A percentile compares a stretch with the other conserved stretches of the same genome.
Conservation (phyloP, 2,797 vertebrate species). For the Helostoma temminkii region DNA sequence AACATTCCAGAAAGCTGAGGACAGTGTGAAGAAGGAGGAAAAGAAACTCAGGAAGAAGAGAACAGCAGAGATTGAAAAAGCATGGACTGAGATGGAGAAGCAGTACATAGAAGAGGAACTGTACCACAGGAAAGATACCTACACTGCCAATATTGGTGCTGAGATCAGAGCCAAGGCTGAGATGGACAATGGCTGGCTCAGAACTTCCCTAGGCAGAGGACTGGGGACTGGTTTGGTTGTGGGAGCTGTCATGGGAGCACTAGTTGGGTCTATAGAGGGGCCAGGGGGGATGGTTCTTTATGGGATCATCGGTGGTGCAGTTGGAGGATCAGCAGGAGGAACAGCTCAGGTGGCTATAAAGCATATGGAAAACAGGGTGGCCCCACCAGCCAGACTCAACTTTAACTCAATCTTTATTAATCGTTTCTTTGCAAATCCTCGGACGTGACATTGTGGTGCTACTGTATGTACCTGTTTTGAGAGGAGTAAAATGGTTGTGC, state of each 20-base stretch:
- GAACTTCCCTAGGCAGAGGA: constrained; percentile 77
- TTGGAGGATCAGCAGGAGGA: constrained; percentile 80
- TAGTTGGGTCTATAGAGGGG: constrained; percentile 80
- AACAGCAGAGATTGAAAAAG: constrained; percentile 67
- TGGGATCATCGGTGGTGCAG: constrained; percentile 77
- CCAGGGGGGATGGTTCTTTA: constrained; percentile 80
- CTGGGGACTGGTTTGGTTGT: constrained; percentile 73
- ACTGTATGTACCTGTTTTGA: not conserved
- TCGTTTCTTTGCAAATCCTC: constrained; percentile 77
- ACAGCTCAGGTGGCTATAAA: constrained; percentile 82
- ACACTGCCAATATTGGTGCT: constrained; percentile 47
- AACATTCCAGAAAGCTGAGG: constrained; percentile 80
- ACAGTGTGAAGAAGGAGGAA: constrained; percentile 77
- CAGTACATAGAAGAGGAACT: constrained; percentile 73
- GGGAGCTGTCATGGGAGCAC: constrained; percentile 77
- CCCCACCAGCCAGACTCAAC: constrained; percentile 73
- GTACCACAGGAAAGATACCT: constrained; percentile 68
- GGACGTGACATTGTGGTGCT: constrained; percentile 6
- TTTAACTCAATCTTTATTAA: constrained; percentile 85
- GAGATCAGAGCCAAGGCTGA: constrained; percentile 80
- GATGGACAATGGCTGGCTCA: constrained; percentile 80
- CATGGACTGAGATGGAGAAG: constrained; percentile 71
- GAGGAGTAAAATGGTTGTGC: not conserved
- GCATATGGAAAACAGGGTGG: constrained; percentile 79
- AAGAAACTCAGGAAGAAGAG: constrained; percentile 74